These are phyloP conservation scores for Dryobates pubescens DNA, from an alignment of 2,797 vertebrate species.

Conservation along the genomic window DNA sequence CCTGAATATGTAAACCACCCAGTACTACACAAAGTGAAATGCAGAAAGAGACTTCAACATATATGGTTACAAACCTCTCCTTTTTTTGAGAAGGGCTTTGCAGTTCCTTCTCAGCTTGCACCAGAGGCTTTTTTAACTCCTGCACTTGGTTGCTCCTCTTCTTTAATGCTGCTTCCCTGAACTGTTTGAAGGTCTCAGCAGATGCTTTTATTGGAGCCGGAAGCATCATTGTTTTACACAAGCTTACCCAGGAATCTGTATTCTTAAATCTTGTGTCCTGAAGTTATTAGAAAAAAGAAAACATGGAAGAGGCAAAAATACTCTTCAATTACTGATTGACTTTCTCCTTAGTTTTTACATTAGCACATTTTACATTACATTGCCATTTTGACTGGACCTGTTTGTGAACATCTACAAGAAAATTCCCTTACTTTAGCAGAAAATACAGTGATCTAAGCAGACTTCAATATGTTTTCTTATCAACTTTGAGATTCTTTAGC, in stretches of 20 bases:
- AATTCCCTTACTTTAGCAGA: not conserved
- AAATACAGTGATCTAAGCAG: not conserved
- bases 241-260: slow-evolving; percentile 85
- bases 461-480: not conserved
- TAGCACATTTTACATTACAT: not conserved
- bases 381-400: not conserved
- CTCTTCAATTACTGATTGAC: not conserved
- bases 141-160: slow-evolving; percentile 80
- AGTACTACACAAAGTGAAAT: not conserved
- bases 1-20: not conserved
- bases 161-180: slow-evolving; percentile 86
- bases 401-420: not conserved
- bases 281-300: slow-evolving; percentile 8
- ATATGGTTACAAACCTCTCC: slow-evolving; percentile 76
- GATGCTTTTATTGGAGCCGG: slow-evolving; percentile 83
- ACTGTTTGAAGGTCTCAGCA: slow-evolving; percentile 88
- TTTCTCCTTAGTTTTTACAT: not conserved
- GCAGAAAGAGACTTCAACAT: not conserved
- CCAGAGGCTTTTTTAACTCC: slow-evolving; percentile 72
- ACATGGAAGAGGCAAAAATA: not conserved
- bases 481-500: not conserved
- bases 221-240: slow-evolving; percentile 79
- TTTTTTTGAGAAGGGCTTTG: slow-evolving; percentile 62
- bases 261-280: slow-evolving; percentile 87
- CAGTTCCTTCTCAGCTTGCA: slow-evolving; percentile 57